Evolutionary conservation across 2,888 invertebrate species (phyloP).

Genomic region (Alloscopus bannaensis): DNA sequence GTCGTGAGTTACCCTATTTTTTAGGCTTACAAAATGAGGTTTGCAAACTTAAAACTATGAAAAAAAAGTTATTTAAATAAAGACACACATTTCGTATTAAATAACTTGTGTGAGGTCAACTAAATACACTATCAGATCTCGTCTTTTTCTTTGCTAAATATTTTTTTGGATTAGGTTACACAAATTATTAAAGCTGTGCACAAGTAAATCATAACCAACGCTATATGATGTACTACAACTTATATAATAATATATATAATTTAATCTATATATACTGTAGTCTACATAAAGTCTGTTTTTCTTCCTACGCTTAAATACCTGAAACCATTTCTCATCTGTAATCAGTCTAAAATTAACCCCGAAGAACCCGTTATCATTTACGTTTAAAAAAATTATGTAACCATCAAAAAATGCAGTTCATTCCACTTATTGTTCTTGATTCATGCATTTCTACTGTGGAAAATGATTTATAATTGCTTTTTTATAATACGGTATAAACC

Average conservation of each 20-base stretch:
- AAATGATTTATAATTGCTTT: not conserved
- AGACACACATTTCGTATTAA: too few relatives aligned
- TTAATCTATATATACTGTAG: conserved; percentile 8
- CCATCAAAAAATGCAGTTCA: not conserved
- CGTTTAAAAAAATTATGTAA: conserved; percentile 27
- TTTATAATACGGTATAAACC: not conserved
- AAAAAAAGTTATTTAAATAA: too few relatives aligned
- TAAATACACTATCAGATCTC: conserved; percentile 54
- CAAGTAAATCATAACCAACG: conserved; percentile 16
- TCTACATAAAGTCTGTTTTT: not conserved
- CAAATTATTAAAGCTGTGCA: conserved; percentile 50
- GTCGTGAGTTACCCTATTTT: too few relatives aligned
- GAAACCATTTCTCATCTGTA: conserved; percentile 23
- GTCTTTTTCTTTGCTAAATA: conserved; percentile 31
- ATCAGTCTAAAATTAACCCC: conserved; percentile 64
- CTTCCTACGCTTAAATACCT: not conserved
- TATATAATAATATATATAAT: conserved; percentile 1
- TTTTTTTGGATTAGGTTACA: conserved; percentile 51
- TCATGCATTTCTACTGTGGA: not conserved
- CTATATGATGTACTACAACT: conserved; percentile 8
- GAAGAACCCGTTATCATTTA: conserved; percentile 49
- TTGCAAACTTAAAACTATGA: too few relatives aligned
- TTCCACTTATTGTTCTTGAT: not conserved
- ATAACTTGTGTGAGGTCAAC: too few relatives aligned
- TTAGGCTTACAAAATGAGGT: too few relatives aligned